Percentiles rank a stretch among this genome's conserved stretches.
These are phyloP conservation scores for Sebastes hubbsi DNA, from an alignment of 2,797 vertebrate genomes.

Conservation along the genomic window DNA sequence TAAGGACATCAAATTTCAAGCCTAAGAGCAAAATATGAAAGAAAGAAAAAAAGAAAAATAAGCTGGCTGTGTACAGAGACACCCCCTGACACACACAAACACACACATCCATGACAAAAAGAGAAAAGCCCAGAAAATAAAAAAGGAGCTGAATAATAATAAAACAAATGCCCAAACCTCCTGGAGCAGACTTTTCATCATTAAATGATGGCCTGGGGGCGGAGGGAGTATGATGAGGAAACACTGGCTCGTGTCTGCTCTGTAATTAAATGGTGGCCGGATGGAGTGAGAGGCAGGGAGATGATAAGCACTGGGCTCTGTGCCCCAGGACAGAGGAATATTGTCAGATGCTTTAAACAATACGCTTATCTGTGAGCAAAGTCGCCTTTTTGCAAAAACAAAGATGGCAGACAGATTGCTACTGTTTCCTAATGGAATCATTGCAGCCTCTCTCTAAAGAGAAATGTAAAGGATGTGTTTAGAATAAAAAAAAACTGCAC, in stretches of 20 bases:
- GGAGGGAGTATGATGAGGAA: constrained; percentile 55
- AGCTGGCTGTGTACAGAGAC: constrained; percentile 16
- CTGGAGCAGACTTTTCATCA: constrained; percentile 73
- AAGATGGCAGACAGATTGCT: constrained; percentile 46
- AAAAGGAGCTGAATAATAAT: constrained; percentile 46
- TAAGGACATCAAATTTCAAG: constrained; percentile 38
- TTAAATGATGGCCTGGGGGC: constrained; percentile 78
- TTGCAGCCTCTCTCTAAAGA: neutral
- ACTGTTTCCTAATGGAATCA: constrained; percentile 16
- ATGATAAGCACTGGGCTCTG: constrained; percentile 66
- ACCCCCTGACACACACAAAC: constrained; percentile 5
- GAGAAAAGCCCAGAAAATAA: constrained; percentile 25
- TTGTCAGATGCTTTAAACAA: constrained; percentile 74
- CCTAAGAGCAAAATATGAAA: constrained; percentile 44
- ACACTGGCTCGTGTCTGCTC: constrained; percentile 44
- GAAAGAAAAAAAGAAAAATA: neutral
- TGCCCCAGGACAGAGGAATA: constrained; percentile 68
- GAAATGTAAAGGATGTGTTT: neutral
- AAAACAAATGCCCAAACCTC: constrained; percentile 58
- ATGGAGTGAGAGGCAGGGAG: constrained; percentile 64
- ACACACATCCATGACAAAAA: constrained; percentile 22
- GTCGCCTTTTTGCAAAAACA: constrained; percentile 31
- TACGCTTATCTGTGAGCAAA: constrained; percentile 64
- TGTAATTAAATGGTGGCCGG: constrained; percentile 80
- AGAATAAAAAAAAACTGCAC: neutral